Evolutionary conservation across 2,888 invertebrate species (phyloP).

Genomic region (Megalurothrips usitatus): DNA sequence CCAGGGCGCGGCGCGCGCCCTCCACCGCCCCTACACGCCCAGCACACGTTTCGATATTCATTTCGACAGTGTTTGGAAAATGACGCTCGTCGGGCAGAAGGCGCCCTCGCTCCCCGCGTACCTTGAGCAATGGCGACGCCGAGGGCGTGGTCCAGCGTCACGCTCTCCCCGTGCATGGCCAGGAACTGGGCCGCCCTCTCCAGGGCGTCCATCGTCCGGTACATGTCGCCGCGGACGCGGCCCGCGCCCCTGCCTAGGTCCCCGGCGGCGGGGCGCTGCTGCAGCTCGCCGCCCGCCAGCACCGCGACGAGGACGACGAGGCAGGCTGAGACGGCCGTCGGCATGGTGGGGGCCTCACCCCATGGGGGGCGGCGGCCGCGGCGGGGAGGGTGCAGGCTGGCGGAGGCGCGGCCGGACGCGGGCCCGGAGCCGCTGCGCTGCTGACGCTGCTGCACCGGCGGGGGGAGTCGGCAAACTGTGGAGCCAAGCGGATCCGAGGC

Average conservation of each 20-base stretch:
- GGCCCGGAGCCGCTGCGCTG: too few relatives aligned
- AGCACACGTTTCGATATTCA: too few relatives aligned
- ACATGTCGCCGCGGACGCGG: neutral
- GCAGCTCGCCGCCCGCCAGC: neutral
- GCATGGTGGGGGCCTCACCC: neutral
- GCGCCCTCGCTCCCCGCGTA: too few relatives aligned
- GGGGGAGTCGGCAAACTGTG: neutral
- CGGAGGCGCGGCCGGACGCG: too few relatives aligned
- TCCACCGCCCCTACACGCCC: too few relatives aligned
- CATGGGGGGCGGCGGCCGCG: neutral
- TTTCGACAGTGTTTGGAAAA: too few relatives aligned
- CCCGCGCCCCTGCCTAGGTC: neutral
- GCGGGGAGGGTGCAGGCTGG: neutral
- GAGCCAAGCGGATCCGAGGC: neutral
- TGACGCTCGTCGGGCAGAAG: too few relatives aligned
- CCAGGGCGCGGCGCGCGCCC: neutral
- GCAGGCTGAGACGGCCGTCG: neutral
- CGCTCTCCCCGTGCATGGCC: neutral
- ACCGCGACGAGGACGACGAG: neutral
- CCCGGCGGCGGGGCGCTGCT: neutral
- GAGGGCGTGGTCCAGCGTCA: neutral
- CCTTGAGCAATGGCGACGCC: neutral
- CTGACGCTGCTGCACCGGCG: too few relatives aligned
- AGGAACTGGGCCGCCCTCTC: slow-evolving; percentile 8
- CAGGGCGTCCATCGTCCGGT: neutral